These are phyloP conservation scores for Lasioglossum zephyrum DNA, from an alignment of 2,888 invertebrate species.

Conservation along the genomic window DNA sequence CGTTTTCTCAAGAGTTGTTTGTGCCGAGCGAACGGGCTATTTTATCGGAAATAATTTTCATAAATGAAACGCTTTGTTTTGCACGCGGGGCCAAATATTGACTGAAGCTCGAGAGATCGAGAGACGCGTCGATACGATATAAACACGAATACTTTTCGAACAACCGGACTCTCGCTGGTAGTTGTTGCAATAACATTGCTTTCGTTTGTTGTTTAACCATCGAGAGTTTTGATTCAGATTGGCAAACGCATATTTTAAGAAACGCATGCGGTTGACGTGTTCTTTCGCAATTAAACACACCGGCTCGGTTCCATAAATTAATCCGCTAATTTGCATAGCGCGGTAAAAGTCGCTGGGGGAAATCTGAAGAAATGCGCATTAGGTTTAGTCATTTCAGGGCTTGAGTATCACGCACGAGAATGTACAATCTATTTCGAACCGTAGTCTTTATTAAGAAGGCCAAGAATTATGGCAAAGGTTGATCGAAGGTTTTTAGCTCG, in stretches of 20 bases:
- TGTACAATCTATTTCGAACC: background rate
- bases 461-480: background rate
- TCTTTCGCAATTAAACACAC: background rate
- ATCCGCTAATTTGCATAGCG: background rate
- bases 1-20: background rate
- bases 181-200: background rate
- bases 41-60: background rate
- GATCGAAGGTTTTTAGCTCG: background rate
- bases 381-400: background rate
- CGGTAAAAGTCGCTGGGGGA: background rate
- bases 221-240: background rate
- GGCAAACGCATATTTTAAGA: background rate
- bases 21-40: background rate
- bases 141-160: background rate
- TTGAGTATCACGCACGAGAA: background rate
- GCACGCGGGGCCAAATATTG: background rate
- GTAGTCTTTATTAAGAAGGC: background rate
- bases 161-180: background rate
- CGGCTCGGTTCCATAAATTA: background rate
- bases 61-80: background rate
- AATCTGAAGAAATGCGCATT: background rate
- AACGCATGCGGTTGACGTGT: background rate
- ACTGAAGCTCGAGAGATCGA: background rate
- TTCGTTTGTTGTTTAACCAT: background rate
- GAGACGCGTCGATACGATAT: background rate